Evolutionary conservation across 2,888 invertebrate species (phyloP).

Genomic region (Lepidochitona cinerea): DNA sequence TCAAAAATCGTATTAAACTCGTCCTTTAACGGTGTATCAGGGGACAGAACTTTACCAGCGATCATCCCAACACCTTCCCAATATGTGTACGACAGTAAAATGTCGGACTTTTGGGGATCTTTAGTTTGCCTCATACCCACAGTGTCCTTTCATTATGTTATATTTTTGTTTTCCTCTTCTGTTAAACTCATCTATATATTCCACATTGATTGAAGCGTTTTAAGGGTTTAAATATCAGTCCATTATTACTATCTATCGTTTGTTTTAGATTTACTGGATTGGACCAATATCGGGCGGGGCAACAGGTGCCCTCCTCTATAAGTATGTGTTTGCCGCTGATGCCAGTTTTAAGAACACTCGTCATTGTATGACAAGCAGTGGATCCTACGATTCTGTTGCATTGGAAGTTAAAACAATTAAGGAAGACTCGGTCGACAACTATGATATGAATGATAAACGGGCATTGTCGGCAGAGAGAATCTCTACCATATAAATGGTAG

Average conservation of each 20-base stretch:
- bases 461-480: neutral
- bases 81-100: no score
- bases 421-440: neutral
- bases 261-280: constrained; percentile 47
- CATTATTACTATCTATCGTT: neutral
- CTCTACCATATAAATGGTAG: no score
- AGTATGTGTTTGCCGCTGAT: constrained; percentile 37
- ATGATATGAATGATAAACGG: neutral
- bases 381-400: neutral
- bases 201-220: neutral
- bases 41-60: no score
- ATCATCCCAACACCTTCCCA: no score
- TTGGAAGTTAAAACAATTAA: constrained; percentile 25
- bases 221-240: neutral
- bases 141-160: no score
- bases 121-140: no score
- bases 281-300: constrained; percentile 44
- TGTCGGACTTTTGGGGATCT: no score
- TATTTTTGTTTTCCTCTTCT: neutral
- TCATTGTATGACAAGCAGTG: neutral
- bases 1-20: no score
- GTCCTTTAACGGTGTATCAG: no score
- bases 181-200: no score
- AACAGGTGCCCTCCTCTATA: constrained; percentile 38
- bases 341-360: neutral